phyloP scores from a whole-genome alignment of 2,888 invertebrate genomes.

The Frankliniella fusca region DNA sequence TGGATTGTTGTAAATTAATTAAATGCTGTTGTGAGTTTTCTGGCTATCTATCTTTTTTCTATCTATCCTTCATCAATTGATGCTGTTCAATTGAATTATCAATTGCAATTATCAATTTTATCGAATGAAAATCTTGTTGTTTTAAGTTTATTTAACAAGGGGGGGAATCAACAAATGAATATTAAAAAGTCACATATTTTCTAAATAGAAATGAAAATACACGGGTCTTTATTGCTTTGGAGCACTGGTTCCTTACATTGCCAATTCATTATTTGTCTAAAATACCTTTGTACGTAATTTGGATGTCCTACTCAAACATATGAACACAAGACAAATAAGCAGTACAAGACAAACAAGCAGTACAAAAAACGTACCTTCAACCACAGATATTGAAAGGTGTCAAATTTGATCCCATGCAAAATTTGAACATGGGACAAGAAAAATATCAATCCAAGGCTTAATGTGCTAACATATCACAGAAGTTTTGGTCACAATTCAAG shows the following conservation, averaged over 20 bases:
- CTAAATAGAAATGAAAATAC: background rate
- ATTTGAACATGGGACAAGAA: background rate
- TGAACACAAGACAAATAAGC: too few species aligned
- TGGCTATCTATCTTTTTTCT: background rate
- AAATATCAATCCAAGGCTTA: background rate
- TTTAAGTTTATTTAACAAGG: background rate
- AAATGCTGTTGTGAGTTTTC: background rate
- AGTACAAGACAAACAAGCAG: background rate
- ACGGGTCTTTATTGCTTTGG: background rate
- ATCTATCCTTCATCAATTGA: background rate
- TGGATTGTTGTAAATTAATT: background rate
- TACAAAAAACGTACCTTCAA: background rate
- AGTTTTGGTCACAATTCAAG: background rate
- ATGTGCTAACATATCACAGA: slow-evolving; percentile 13
- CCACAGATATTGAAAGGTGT: background rate
- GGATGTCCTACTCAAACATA: too few species aligned
- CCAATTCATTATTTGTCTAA: background rate
- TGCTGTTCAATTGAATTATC: too few species aligned
- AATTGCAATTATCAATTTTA: background rate
- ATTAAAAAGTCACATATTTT: background rate
- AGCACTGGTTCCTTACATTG: background rate
- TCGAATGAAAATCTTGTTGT: background rate
- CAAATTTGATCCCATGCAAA: background rate
- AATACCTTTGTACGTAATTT: background rate
- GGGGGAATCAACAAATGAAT: background rate